Evolutionary conservation across 1,140 invertebrate species (phyloP).

Genomic region (Dendroctonus ponderosae): DNA sequence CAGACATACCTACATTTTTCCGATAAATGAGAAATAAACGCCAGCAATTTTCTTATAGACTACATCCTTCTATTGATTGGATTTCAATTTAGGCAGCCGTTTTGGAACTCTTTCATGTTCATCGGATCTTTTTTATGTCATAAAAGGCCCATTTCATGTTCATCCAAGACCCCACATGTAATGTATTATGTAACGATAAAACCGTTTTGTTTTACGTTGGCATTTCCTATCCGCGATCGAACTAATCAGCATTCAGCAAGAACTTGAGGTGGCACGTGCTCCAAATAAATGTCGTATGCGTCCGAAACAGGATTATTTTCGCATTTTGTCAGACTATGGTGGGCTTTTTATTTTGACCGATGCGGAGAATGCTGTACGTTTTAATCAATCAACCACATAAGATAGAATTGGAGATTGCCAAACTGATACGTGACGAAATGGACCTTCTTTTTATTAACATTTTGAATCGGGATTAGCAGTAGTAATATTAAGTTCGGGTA

Average conservation of each 20-base stretch:
- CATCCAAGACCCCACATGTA: constrained; percentile 8
- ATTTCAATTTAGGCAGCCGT: not conserved
- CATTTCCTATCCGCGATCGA: constrained; percentile 10
- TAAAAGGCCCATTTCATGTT: not conserved
- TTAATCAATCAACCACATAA: constrained; percentile 21
- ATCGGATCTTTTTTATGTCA: not conserved
- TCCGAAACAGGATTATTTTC: constrained; percentile 29
- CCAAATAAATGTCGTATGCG: constrained; percentile 28
- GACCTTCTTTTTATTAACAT: not conserved
- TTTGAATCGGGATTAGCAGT: no score
- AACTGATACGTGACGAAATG: constrained; percentile 2
- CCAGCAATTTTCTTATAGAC: no score
- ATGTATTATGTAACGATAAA: constrained; percentile 22
- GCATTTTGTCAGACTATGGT: constrained; percentile 25
- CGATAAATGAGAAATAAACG: no score
- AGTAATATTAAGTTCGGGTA: no score
- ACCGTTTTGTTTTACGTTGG: constrained; percentile 19
- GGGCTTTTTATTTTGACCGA: constrained; percentile 27
- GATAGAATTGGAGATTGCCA: constrained; percentile 1
- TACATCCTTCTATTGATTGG: not conserved
- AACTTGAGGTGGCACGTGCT: constrained; percentile 19
- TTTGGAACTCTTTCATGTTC: not conserved
- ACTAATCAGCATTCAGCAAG: constrained; percentile 25
- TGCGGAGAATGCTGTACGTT: constrained; percentile 14
- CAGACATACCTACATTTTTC: no score